Base-by-base conservation (phyloP, 2,797 vertebrate genomes). In the Antennarius maculatus region DNA sequence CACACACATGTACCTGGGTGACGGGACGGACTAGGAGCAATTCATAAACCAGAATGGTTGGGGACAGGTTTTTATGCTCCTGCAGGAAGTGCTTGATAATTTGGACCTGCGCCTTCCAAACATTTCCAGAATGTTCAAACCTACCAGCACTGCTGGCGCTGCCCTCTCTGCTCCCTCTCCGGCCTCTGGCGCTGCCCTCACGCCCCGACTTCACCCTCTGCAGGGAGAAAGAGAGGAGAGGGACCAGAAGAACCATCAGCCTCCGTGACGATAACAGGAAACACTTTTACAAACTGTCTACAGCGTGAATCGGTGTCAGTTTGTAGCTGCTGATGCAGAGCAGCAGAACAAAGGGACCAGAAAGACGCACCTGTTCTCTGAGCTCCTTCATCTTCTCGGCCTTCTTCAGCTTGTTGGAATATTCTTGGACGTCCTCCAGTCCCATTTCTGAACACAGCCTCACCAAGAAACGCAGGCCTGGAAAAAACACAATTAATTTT, bases 371-470 rank as follows among this genome's bases (percentile, higher is more conserved):
- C 95, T 99, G 97, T 57, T 99, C 97, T 85, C 88, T 93, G 61
- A 96, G 92, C 90, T 98, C 97, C 90, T 96, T 97, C 90, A 97
- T 92, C 92, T 97, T 99, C 92, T 99, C 97, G 50, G 93, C 88
- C 88, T 96, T 97, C 93, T 99, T 97, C 70, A 99, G 94, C 86
- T 95, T 98, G 74, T 93, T 95, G 76, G 92, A 87, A 69, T 97
- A 99, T 51, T 98, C 96, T 77, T 98, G 97, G 53, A 96, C 95
- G 86, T 99, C 97, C 69, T 96, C 96, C 84, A 99, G 76, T 2
- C 95, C 96, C 94, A 97, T 97, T 86, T 98, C 96, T 65, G 96
- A 96, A 82, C 96, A 97, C 64, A 99, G 92, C 71, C 95, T 94
- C 85, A 99, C 95, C 84, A 99, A 88, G 88, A 99, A 98, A 27